These are phyloP conservation scores for Podargus strigoides DNA, from an alignment of 2,797 vertebrate genomes.

Conservation along the genomic window DNA sequence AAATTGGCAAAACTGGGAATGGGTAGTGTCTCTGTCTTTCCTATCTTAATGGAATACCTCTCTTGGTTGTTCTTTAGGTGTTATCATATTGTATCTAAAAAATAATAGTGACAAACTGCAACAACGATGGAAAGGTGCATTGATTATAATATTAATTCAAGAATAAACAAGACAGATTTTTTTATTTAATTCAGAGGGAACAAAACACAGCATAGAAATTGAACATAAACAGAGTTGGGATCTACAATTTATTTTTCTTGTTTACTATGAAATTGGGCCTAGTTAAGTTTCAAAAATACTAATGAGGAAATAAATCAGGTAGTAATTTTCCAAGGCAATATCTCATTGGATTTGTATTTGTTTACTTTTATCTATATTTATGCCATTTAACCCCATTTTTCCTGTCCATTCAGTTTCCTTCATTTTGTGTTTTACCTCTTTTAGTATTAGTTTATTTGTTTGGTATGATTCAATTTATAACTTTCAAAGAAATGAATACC, in stretches of 20 bases:
- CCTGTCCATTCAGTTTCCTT: background rate
- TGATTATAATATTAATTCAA: conserved; percentile 44
- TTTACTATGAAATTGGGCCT: conserved; percentile 34
- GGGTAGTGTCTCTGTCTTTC: background rate
- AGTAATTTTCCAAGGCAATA: conserved; percentile 36
- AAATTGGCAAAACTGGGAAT: background rate
- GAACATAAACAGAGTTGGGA: conserved; percentile 34
- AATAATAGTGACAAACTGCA: conserved; percentile 21
- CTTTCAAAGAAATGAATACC: background rate
- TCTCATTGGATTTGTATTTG: conserved; percentile 33
- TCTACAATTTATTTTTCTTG: conserved; percentile 52
- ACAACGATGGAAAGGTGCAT: conserved; percentile 16
- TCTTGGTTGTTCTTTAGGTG: background rate
- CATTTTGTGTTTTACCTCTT: fast-evolving
- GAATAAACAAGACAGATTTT: background rate
- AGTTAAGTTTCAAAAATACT: conserved; percentile 58
- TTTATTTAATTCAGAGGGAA: conserved; percentile 28
- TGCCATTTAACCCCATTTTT: background rate
- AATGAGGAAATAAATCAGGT: conserved; percentile 59
- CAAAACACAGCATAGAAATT: conserved; percentile 26
- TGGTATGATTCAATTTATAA: background rate
- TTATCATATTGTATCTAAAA: background rate
- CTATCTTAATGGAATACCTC: background rate
- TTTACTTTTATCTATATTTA: conserved; percentile 47
- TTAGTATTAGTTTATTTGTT: background rate